Base-by-base conservation (phyloP, 2,113 vertebrate species). In the Glaucidium brasilianum region DNA sequence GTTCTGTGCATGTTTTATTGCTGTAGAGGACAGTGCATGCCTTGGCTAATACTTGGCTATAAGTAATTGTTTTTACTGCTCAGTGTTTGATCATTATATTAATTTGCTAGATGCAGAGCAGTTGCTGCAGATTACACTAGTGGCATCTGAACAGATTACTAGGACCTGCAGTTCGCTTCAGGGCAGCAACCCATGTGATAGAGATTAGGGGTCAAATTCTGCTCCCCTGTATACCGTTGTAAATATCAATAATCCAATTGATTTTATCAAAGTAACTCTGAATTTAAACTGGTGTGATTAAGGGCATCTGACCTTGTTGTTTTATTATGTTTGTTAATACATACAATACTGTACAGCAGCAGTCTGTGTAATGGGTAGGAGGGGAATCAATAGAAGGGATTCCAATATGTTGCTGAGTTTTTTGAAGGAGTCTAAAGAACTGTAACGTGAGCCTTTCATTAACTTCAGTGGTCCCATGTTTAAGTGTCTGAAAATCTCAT, bases 221-320 rank as follows among this genome's bases (percentile, higher is more conserved):
- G 50, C 83, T 92, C 83, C 45, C 49, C 62, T 64, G 58, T 82
- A 88, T 82, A 73, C 62, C 23, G 21, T 45, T 76, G 91, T 89
- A 94, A 97, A 94, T 76, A 78, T 94, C 86, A 91, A 91, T 96
- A 94, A 91, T 85, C 41, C 43, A 71, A 83, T 76, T 76, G 84
- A 94, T 95, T 94, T 94, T 87, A 88, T 94, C 58, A 90, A 64
- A 90, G 74, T 91, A 87, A 90, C 63, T 82, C 74, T 92, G 63
- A 63, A 76, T 91, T 97, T 94, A 88, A 94, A 96, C 58, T 90
- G 62, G 20, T 95, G 55, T 95, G 73, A 83, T 95, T 97, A 89
- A 95, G 58, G 73, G 55, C 86, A 47, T 76, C 81, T 88, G 94
- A 95, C 86, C 84, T 92, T 2, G 0, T 82, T 89, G 87, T 82